Conservation (phyloP, 2,888 invertebrate species). For the Sphaerophoria rueppellii region DNA sequence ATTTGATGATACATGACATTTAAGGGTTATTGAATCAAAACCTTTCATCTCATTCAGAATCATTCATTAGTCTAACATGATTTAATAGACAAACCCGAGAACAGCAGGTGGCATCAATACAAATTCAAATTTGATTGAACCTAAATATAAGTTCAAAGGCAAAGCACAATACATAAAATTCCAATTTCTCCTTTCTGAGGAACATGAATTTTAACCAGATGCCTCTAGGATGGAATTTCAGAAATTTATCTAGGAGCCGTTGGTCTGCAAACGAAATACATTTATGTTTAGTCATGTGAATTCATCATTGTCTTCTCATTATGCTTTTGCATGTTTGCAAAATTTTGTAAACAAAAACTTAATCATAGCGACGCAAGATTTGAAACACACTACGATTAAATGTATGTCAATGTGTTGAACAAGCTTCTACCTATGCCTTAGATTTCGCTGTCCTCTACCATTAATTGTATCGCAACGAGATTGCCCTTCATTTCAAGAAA, state of each 20-base stretch:
- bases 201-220: neutral
- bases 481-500: too few species aligned
- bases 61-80: neutral
- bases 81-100: neutral
- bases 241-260: neutral
- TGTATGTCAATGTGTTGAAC: too few species aligned
- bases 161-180: neutral
- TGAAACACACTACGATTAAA: too few species aligned
- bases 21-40: neutral
- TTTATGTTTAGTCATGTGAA: neutral
- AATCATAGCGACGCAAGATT: too few species aligned
- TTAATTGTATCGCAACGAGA: too few species aligned
- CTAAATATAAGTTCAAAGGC: neutral
- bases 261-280: neutral
- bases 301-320: neutral
- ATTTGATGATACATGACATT: neutral
- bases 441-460: too few species aligned
- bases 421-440: too few species aligned
- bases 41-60: neutral
- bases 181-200: neutral
- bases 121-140: neutral
- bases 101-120: neutral
- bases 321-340: neutral
- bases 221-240: neutral
- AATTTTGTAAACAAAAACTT: neutral